A percentile compares a stretch with the other conserved stretches of the same genome.
Conservation (phyloP, 2,797 vertebrate species). For the Tragopan temminckii region DNA sequence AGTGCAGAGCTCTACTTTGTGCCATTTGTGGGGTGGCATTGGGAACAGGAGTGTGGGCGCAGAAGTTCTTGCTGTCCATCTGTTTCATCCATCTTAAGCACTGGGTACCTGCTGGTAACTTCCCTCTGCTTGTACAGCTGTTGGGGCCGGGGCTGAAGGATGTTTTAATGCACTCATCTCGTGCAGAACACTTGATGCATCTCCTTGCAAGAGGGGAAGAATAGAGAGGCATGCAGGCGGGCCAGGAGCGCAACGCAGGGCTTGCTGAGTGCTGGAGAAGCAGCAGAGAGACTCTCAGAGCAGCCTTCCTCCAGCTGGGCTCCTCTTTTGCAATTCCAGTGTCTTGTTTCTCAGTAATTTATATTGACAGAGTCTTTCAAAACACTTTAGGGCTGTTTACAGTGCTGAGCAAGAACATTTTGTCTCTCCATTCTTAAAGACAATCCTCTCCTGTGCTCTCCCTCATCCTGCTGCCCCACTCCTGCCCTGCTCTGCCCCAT, state of each 20-base stretch:
- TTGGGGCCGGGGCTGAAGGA: not conserved
- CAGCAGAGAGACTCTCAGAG: not conserved
- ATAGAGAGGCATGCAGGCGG: constrained; percentile 35
- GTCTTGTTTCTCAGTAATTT: constrained; percentile 63
- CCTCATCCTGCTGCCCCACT: not conserved
- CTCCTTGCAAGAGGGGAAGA: not conserved
- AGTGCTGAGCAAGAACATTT: constrained; percentile 72
- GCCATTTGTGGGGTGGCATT: rapidly evolving
- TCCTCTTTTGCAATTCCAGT: constrained; percentile 67
- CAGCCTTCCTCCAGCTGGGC: constrained; percentile 58
- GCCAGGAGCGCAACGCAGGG: not conserved
- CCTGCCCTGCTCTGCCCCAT: not conserved
- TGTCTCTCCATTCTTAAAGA: constrained; percentile 74
- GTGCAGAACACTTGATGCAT: not conserved
- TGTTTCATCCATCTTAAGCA: not conserved
- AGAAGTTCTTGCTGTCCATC: not conserved
- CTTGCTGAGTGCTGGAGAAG: not conserved
- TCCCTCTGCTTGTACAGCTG: not conserved
- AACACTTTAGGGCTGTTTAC: constrained; percentile 80
- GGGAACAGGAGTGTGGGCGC: not conserved
- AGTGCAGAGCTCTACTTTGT: not conserved
- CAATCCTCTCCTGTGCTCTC: not conserved
- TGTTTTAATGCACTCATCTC: constrained; percentile 9
- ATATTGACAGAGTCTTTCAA: constrained; percentile 76
- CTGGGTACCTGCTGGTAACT: not conserved